phyloP scores from a whole-genome alignment of 2,113 vertebrate genomes.

The Nycticebus coucang region DNA sequence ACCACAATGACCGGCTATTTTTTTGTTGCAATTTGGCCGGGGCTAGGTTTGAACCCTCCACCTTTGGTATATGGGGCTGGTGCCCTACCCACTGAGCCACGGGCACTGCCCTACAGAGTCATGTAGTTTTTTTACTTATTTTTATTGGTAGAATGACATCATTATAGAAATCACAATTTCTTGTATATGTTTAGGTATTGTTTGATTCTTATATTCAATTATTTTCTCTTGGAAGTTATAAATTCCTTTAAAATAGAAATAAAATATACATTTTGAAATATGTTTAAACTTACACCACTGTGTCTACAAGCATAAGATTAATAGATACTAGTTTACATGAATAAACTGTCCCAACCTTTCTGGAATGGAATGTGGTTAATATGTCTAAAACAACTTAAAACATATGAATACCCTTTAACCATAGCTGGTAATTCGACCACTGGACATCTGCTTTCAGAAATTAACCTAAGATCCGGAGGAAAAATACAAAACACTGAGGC shows the following conservation, averaged over 20 bases:
- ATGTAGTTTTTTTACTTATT: not conserved
- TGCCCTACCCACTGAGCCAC: too few relatives aligned
- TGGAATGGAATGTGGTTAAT: not conserved
- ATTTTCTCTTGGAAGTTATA: not conserved
- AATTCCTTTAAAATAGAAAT: conserved; percentile 15
- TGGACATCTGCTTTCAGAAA: not conserved
- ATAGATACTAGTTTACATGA: not conserved
- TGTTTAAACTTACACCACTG: not conserved
- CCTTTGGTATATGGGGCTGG: too few relatives aligned
- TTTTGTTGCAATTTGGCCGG: too few relatives aligned
- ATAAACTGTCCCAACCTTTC: not conserved
- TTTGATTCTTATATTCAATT: conserved; percentile 23
- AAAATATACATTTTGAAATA: not conserved
- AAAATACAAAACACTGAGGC: not conserved
- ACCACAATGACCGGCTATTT: too few relatives aligned
- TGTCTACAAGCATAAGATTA: not conserved
- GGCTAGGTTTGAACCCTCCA: too few relatives aligned
- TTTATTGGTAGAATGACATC: not conserved
- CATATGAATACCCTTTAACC: not conserved
- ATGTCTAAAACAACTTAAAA: not conserved
- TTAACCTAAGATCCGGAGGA: not conserved
- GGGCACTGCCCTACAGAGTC: not conserved
- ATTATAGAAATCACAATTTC: not conserved
- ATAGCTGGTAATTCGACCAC: not conserved
- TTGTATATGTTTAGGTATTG: not conserved